A percentile compares a stretch with the other conserved stretches of the same genome.
These are phyloP conservation scores for Rhamnusium bicolor DNA, from an alignment of 2,888 invertebrate genomes.

Conservation along the genomic window DNA sequence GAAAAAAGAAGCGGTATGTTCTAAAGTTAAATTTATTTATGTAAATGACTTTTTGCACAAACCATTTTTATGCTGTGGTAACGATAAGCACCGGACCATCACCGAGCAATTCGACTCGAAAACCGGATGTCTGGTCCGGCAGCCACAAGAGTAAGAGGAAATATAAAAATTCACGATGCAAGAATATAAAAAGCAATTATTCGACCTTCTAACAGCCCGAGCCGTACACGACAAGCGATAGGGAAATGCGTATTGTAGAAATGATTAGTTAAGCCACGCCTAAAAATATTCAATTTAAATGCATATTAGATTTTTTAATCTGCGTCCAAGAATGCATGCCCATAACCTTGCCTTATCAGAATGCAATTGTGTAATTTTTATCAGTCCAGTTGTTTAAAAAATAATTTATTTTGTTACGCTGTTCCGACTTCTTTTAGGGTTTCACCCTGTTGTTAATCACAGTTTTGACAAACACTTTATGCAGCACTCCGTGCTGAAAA, in stretches of 20 bases:
- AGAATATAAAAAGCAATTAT: conserved; percentile 27
- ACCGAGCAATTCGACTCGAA: conserved; percentile 26
- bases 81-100: conserved; percentile 42
- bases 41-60: background rate
- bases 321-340: background rate
- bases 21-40: background rate
- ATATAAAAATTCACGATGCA: conserved; percentile 53
- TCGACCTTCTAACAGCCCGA: conserved; percentile 4
- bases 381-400: background rate
- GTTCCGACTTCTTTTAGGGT: too few species aligned
- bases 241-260: background rate
- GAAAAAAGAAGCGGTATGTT: background rate
- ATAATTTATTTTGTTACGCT: too few species aligned
- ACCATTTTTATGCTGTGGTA: conserved; percentile 2
- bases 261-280: background rate
- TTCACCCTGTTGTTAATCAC: too few species aligned
- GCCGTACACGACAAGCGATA: background rate
- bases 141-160: conserved; percentile 52
- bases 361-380: background rate
- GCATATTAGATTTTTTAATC: background rate
- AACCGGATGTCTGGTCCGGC: conserved; percentile 60
- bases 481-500: too few species aligned
- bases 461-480: too few species aligned
- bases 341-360: background rate
- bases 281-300: background rate